Evolutionary conservation across 1,140 invertebrate species (phyloP).

Genomic region (Drosophila rufa): DNA sequence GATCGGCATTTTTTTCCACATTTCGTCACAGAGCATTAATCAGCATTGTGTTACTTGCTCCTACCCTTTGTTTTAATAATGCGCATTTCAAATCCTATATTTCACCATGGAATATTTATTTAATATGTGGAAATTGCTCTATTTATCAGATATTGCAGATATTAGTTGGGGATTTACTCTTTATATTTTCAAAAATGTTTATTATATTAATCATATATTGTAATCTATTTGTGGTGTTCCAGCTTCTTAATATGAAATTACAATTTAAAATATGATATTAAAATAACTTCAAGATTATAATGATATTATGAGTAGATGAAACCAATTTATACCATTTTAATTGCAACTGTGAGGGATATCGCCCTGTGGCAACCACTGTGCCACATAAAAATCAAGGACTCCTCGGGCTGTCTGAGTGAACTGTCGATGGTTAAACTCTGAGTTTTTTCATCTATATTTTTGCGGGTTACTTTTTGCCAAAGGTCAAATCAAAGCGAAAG

Average conservation of each 20-base stretch:
- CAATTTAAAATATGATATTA: no score
- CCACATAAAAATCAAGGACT: conserved; percentile 67
- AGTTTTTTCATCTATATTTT: conserved; percentile 32
- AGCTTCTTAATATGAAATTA: no score
- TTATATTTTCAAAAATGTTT: no score
- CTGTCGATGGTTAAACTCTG: conserved; percentile 41
- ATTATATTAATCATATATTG: no score
- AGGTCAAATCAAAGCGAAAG: conserved; percentile 65
- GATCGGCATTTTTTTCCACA: conserved; percentile 20
- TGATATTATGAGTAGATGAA: no score
- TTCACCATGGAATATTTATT: background rate
- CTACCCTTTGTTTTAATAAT: conserved; percentile 21
- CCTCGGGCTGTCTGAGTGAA: conserved; percentile 27
- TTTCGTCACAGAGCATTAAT: conserved; percentile 75
- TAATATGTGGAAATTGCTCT: no score
- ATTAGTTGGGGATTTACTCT: no score
- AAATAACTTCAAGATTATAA: no score
- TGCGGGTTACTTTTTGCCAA: conserved; percentile 51
- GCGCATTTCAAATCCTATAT: conserved; percentile 29
- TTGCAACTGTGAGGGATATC: background rate
- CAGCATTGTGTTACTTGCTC: conserved; percentile 38
- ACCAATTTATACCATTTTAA: no score
- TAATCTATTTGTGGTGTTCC: no score
- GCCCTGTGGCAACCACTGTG: conserved; percentile 53
- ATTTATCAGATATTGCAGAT: no score